Evolutionary conservation across 2,888 invertebrate species (phyloP).

Genomic region (Chrysotoxum bicinctum): DNA sequence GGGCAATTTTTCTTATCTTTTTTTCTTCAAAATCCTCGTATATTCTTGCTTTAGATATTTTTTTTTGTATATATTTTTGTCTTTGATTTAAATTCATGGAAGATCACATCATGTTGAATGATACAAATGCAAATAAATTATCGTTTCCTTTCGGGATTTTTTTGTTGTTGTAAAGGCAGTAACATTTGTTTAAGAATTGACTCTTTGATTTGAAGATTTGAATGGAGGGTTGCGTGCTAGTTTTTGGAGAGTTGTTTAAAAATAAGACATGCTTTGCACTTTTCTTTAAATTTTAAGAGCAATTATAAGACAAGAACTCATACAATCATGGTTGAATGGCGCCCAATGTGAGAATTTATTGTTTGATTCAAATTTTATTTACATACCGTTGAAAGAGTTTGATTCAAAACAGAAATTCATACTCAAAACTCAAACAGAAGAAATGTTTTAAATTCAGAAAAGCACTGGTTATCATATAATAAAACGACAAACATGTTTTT

Average conservation of each 20-base stretch:
- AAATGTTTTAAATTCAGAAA: neutral
- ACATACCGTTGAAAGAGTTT: neutral
- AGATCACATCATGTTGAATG: conserved; percentile 33
- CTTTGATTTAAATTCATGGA: conserved; percentile 63
- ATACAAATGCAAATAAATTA: conserved; percentile 56
- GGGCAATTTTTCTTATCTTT: conserved; percentile 50
- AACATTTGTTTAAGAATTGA: neutral
- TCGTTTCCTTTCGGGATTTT: conserved; percentile 26
- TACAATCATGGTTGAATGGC: neutral
- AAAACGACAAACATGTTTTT: too few relatives aligned
- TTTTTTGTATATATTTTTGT: neutral
- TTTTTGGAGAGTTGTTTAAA: neutral
- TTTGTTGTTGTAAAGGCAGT: neutral
- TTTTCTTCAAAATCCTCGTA: neutral
- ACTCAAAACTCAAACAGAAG: neutral
- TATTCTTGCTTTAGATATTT: neutral
- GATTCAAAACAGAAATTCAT: neutral
- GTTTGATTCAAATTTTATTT: neutral
- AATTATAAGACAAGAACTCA: neutral
- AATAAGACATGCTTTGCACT: neutral
- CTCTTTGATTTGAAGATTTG: neutral
- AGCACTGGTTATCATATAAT: neutral
- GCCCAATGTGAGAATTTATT: neutral
- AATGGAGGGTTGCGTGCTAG: too few relatives aligned
- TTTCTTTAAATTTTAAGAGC: too few relatives aligned